Evolutionary conservation across 2,113 vertebrate species (phyloP), one percentile per base, ranked within the genome.

Genomic region (Turnix velox): DNA sequence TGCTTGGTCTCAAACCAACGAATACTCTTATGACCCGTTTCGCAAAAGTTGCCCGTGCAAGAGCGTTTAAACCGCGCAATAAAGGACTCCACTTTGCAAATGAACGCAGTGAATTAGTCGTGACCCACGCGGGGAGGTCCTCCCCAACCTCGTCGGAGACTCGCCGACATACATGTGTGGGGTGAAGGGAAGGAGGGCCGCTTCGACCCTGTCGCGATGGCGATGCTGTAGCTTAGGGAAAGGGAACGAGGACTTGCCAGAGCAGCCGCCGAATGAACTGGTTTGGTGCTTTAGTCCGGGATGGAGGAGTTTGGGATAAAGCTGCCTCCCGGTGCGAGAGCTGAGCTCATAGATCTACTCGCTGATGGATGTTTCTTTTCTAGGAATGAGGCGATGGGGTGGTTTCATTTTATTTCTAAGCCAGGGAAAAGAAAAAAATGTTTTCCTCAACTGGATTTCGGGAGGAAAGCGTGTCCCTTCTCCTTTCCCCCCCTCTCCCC

Each of bases 61-160:
- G 68, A 67, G 94, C 81, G 20, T 91, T 84, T 65, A 48, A 82
- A 62, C 46, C 79, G 39, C 58, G 39, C 83, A 93, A 96, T 95
- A 95, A 95, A 95, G 84, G 85, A 93, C 27, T 68, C 65, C 49
- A 9, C 79, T 82, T 65, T 18, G 88, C 75, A 62, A 84, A 69
- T 69, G 77, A 93, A 69, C 12, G 55, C 77, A 80, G 66, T 88
- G 74, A 15, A 45, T 59, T 82, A 86, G 69, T 86, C 31, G 35
- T 61, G 82, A 91, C 30, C 62, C 79, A 73, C 27, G 68, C 72
- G 51, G 61, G 78, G 75, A 93, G 65, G 66, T 40, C 4, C 33
- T 55, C 42, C 49, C 5, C 65, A 90, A 35, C 75, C 39, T 71
- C 72, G 45, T 52, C 5, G 68, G 43, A 83, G 62, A 62, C n/a